Evolutionary conservation across 2,797 vertebrate species (phyloP).

Genomic region (Cichlasoma orientale): DNA sequence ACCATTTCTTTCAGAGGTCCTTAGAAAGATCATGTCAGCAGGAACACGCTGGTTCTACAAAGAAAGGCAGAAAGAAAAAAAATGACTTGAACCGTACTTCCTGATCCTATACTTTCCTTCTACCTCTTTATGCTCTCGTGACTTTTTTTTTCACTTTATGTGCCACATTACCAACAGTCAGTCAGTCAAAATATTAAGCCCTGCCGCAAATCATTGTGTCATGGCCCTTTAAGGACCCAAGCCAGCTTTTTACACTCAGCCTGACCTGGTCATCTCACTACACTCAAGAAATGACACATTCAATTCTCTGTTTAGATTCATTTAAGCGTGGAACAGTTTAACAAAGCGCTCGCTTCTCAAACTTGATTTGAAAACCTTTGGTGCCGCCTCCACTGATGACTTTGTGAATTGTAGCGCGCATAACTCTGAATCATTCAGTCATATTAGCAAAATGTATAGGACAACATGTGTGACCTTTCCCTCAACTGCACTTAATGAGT

Average conservation of each 20-base stretch:
- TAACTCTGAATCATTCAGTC: slow-evolving; percentile 50
- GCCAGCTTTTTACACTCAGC: slow-evolving; percentile 54
- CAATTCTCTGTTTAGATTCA: background rate
- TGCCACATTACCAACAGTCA: slow-evolving; percentile 62
- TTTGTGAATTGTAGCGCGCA: slow-evolving; percentile 2
- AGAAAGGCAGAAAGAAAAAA: slow-evolving; percentile 73
- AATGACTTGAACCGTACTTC: slow-evolving; percentile 60
- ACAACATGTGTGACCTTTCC: slow-evolving; percentile 69
- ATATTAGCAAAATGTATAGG: slow-evolving; percentile 45
- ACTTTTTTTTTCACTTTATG: slow-evolving; percentile 61
- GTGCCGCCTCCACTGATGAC: background rate
- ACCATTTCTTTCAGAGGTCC: slow-evolving; percentile 99
- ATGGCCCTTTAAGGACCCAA: slow-evolving; percentile 55
- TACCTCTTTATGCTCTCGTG: slow-evolving; percentile 31
- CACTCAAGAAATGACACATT: background rate
- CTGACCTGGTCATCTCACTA: slow-evolving; percentile 49
- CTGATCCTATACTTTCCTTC: slow-evolving; percentile 28
- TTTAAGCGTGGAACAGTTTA: background rate
- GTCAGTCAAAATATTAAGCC: slow-evolving; percentile 63
- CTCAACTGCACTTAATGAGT: slow-evolving; percentile 63
- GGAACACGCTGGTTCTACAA: slow-evolving; percentile 96
- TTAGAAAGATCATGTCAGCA: slow-evolving; percentile 99
- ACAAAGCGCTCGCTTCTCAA: background rate
- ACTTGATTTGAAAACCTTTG: background rate
- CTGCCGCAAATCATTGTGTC: slow-evolving; percentile 64